These are phyloP conservation scores for Oceanodroma tethys DNA, from an alignment of 2,113 vertebrate species.

Conservation along the genomic window DNA sequence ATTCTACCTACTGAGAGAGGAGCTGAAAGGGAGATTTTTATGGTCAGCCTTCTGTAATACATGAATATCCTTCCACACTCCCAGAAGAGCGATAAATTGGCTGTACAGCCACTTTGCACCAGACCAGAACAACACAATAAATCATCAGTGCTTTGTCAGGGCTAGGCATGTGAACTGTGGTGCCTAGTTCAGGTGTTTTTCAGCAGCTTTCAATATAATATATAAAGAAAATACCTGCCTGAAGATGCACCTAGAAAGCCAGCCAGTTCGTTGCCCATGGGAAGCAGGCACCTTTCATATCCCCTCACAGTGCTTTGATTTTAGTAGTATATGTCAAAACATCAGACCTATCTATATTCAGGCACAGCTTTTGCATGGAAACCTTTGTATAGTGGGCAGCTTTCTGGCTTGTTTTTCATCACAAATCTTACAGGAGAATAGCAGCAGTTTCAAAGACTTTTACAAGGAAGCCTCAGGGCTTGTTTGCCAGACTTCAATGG, in stretches of 20 bases:
- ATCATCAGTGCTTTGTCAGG: neutral
- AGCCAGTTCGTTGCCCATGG: neutral
- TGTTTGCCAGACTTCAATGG: constrained; percentile 31
- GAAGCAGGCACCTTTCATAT: neutral
- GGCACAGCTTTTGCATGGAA: neutral
- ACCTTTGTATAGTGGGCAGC: neutral
- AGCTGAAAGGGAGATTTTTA: neutral
- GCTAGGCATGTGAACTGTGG: neutral
- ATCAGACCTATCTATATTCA: neutral
- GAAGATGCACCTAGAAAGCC: neutral
- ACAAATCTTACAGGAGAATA: constrained; percentile 1
- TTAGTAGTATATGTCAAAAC: neutral
- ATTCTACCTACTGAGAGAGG: neutral
- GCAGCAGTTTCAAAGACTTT: constrained; percentile 37
- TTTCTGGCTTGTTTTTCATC: constrained; percentile 10
- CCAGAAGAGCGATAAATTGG: neutral
- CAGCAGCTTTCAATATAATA: neutral
- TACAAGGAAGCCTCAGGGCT: constrained; percentile 29
- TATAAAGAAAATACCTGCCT: neutral
- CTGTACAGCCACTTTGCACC: neutral
- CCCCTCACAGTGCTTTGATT: neutral
- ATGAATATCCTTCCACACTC: neutral
- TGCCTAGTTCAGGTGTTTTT: neutral
- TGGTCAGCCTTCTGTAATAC: neutral
- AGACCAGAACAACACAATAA: neutral